Percentiles rank a stretch among this genome's conserved stretches.
Evolutionary conservation across 2,797 vertebrate genomes (phyloP).

Genomic region (Mormyrus proboscirostris): DNA sequence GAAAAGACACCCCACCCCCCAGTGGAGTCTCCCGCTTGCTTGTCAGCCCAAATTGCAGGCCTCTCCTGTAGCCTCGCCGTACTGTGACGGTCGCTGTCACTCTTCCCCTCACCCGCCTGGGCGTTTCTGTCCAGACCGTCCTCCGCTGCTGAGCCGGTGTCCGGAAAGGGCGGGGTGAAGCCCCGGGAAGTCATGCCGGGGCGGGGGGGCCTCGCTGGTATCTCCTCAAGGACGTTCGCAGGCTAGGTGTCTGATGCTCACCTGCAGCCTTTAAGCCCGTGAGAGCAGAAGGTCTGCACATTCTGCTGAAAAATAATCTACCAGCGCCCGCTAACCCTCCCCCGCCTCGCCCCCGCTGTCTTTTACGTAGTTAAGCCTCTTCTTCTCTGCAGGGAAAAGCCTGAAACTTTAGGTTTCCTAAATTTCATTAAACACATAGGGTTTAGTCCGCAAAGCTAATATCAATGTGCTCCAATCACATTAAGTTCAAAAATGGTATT

Average conservation of each 20-base stretch:
- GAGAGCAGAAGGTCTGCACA: not conserved
- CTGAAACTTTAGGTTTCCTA: not conserved
- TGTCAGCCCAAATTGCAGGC: not conserved
- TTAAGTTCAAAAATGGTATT: not conserved
- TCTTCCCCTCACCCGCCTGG: not conserved
- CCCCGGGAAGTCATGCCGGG: not conserved
- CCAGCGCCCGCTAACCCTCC: not conserved
- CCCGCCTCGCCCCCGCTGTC: not conserved
- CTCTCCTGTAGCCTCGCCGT: not conserved
- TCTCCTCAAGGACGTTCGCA: not conserved
- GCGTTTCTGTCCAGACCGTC: not conserved
- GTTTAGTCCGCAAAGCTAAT: not conserved
- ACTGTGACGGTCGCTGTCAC: not conserved
- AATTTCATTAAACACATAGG: slow-evolving; percentile 6
- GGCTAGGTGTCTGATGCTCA: not conserved
- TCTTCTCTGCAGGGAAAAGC: not conserved
- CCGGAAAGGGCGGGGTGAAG: not conserved
- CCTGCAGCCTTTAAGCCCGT: not conserved
- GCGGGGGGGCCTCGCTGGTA: not conserved
- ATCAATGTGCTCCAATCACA: slow-evolving; percentile 7
- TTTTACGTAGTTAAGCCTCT: not conserved
- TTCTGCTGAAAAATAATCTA: not conserved
- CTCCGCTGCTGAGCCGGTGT: not conserved
- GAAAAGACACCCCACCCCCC: not conserved
- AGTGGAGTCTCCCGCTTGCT: not conserved